Percentiles rank a stretch among this genome's conserved stretches.
These are phyloP conservation scores for Gallinago solitaria DNA, from an alignment of 2,797 vertebrate species.

Conservation along the genomic window DNA sequence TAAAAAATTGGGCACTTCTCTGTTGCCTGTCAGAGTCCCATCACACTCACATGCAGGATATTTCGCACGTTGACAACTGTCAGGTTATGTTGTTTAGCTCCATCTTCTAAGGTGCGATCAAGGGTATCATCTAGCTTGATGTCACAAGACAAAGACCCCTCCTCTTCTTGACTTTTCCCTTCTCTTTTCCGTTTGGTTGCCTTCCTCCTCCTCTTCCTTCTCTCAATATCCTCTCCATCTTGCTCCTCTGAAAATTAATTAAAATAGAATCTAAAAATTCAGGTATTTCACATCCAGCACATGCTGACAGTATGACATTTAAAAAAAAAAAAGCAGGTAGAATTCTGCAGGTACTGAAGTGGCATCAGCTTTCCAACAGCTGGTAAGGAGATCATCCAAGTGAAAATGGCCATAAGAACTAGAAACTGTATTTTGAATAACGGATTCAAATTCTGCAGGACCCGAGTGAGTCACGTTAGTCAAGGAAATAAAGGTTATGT, in stretches of 20 bases:
- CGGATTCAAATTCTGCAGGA: neutral
- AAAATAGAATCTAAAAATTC: neutral
- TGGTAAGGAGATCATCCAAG: neutral
- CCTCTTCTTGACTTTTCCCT: conserved; percentile 22
- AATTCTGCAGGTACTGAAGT: neutral
- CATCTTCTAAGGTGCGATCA: conserved; percentile 88
- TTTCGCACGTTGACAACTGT: conserved; percentile 89
- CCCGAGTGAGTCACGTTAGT: neutral
- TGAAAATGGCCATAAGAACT: accelerated
- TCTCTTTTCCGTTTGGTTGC: conserved; percentile 74
- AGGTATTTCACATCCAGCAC: neutral
- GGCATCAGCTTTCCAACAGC: neutral
- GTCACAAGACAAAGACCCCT: conserved; percentile 69
- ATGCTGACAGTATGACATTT: accelerated
- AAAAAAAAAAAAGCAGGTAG: neutral
- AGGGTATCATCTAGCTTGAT: conserved; percentile 87
- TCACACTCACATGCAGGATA: conserved; percentile 89
- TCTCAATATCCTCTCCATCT: conserved; percentile 62
- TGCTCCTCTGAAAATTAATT: conserved; percentile 69
- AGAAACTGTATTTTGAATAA: neutral
- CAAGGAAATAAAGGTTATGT: accelerated
- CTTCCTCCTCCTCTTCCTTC: conserved; percentile 70
- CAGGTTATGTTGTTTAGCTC: conserved; percentile 91
- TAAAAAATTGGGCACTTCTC: neutral
- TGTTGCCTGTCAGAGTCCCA: accelerated